These are phyloP conservation scores for Spatulosminthurus flaviceps DNA, from an alignment of 2,888 invertebrate species.

Conservation along the genomic window DNA sequence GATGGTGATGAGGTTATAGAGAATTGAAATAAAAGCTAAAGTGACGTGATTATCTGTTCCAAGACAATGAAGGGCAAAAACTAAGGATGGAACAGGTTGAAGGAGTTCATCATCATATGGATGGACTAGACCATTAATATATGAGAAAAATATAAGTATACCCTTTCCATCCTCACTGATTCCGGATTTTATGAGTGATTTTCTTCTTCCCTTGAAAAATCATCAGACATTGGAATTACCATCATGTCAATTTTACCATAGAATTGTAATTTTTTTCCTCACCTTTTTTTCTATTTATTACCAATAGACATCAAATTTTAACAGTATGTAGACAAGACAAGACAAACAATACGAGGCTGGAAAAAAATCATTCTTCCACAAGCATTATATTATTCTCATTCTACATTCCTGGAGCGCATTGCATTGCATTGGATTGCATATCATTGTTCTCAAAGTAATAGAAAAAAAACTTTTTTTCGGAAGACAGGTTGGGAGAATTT, in stretches of 20 bases:
- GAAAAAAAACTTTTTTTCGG: background rate
- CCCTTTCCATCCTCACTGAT: background rate
- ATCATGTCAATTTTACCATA: conserved; percentile 9
- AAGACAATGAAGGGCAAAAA: background rate
- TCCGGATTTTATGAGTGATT: conserved; percentile 18
- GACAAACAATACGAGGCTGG: background rate
- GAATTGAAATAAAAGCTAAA: conserved; percentile 7
- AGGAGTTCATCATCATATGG: background rate
- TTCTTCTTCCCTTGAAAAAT: too few relatives aligned
- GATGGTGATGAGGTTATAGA: conserved; percentile 4
- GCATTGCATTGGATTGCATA: background rate
- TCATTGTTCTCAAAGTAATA: background rate
- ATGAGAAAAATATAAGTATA: too few relatives aligned
- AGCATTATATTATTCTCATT: too few relatives aligned
- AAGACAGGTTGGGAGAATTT: background rate
- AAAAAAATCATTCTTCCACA: background rate
- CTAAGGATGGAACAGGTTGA: background rate
- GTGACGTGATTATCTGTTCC: conserved; percentile 8
- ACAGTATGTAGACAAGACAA: background rate
- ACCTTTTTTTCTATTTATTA: background rate
- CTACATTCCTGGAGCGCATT: background rate
- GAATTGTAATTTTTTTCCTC: background rate
- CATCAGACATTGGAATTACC: background rate
- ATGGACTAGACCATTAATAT: too few relatives aligned
- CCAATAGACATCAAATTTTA: background rate